A percentile compares a stretch with the other conserved stretches of the same genome.
Evolutionary conservation across 2,888 invertebrate genomes (phyloP).

Genomic region (Machimus atricapillus): DNA sequence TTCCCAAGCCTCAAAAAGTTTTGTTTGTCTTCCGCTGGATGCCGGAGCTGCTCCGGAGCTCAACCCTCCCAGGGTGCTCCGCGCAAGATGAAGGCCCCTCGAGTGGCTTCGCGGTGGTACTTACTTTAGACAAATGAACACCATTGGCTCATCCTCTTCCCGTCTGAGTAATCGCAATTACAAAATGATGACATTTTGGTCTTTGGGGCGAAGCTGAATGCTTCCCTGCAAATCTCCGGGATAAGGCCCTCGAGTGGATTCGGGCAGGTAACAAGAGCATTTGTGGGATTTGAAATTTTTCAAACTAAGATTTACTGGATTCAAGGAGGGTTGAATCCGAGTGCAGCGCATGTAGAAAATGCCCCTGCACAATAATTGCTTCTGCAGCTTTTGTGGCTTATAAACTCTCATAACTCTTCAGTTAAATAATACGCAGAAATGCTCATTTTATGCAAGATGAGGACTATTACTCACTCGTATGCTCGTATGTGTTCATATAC

Average conservation of each 20-base stretch:
- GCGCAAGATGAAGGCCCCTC: background rate
- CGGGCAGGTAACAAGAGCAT: background rate
- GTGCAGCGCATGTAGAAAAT: background rate
- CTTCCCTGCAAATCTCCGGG: background rate
- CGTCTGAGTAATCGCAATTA: conserved; percentile 15
- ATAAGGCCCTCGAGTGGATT: background rate
- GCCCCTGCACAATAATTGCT: background rate
- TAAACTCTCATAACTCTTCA: background rate
- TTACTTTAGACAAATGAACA: conserved; percentile 21
- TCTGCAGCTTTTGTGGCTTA: background rate
- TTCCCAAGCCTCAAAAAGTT: conserved; percentile 16
- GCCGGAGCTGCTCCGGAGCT: background rate
- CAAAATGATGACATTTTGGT: conserved; percentile 1
- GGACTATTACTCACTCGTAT: background rate
- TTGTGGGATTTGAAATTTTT: background rate
- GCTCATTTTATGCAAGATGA: background rate
- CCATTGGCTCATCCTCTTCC: background rate
- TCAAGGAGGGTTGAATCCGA: background rate
- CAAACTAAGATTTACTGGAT: background rate
- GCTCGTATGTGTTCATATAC: background rate
- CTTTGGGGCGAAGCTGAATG: background rate
- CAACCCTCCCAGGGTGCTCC: background rate
- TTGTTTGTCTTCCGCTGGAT: conserved; percentile 1
- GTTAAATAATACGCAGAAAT: background rate
- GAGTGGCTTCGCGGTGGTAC: background rate